phyloP scores from a whole-genome alignment of 1,140 invertebrate genomes.

The Cephus cinctus region DNA sequence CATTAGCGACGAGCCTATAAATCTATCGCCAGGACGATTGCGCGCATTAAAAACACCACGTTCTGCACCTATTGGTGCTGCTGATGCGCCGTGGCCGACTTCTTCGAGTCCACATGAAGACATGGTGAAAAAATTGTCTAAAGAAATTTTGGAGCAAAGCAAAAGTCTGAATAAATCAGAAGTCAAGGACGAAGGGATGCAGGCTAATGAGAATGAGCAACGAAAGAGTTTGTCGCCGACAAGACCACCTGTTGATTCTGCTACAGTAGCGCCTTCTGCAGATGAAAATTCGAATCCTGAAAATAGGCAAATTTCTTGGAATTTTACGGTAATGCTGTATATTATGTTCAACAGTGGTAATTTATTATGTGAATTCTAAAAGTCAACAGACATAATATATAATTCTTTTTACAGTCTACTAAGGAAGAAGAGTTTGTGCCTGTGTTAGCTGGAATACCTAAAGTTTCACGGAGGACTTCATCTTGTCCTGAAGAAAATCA shows the following conservation, averaged over 20 bases:
- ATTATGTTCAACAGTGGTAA: no score
- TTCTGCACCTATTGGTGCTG: no score
- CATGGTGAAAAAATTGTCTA: slow-evolving; percentile 38
- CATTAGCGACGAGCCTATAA: slow-evolving; percentile 35
- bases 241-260: not conserved
- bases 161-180: slow-evolving; percentile 35
- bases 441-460: slow-evolving; percentile 35
- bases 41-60: slow-evolving; percentile 8
- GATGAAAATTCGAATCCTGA: no score
- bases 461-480: slow-evolving; percentile 22
- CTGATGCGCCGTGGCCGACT: not conserved
- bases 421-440: slow-evolving; percentile 29
- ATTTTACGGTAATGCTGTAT: no score
- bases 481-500: no score
- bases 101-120: slow-evolving; percentile 23
- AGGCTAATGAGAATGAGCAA: not conserved
- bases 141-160: slow-evolving; percentile 47
- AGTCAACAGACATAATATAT: no score
- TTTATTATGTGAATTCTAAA: no score
- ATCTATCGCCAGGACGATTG: slow-evolving; percentile 30
- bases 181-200: no score
- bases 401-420: slow-evolving; percentile 14
- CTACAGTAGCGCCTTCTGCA: not conserved
- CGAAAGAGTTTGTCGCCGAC: not conserved
- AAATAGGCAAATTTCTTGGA: no score